Evolutionary conservation across 2,113 vertebrate species (phyloP).

Genomic region (Corythornis madagascariensis): DNA sequence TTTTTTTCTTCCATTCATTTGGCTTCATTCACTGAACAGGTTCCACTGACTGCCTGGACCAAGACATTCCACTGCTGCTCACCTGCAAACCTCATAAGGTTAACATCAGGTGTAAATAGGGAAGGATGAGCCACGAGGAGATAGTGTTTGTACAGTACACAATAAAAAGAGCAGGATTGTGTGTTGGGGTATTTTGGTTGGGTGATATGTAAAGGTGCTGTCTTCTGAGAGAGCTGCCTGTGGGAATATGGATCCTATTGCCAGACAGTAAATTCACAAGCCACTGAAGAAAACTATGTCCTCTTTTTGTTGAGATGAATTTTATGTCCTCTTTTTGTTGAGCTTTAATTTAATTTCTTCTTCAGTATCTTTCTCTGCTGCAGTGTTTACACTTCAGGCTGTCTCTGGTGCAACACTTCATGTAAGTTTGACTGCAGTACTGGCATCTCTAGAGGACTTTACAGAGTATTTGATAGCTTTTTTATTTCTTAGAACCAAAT

Average conservation of each 20-base stretch:
- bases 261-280: background rate
- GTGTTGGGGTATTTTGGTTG: background rate
- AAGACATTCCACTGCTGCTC: background rate
- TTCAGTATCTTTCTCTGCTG: background rate
- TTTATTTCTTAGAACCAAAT: background rate
- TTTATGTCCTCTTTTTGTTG: background rate
- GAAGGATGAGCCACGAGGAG: background rate
- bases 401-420: background rate
- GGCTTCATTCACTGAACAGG: background rate
- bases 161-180: background rate
- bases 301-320: background rate
- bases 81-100: background rate
- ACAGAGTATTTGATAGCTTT: background rate
- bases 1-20: constrained; percentile 18
- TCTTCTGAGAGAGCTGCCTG: background rate
- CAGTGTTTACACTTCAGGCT: background rate
- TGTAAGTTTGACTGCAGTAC: background rate
- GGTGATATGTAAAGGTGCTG: background rate
- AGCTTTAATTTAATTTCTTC: background rate
- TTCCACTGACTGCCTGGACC: background rate
- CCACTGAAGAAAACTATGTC: background rate
- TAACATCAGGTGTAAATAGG: background rate
- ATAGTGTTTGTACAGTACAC: background rate
- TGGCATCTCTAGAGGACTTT: background rate
- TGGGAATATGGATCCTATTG: background rate